Conservation (phyloP, 92 coral and sea anemone genomes). For the Zoanthus gigantus region DNA sequence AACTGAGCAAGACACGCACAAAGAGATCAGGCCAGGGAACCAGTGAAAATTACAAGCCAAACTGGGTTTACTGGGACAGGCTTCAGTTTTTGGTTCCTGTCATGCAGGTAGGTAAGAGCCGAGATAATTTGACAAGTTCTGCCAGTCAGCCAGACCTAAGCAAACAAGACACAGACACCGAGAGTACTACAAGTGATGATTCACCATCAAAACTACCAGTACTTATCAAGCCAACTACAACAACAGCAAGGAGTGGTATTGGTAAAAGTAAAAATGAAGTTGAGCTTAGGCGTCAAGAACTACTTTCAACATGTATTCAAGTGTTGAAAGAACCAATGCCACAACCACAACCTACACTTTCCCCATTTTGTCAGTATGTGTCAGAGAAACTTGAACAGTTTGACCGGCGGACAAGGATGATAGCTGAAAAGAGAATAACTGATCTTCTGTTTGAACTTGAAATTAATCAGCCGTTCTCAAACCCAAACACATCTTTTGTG, state of each 20-base stretch:
- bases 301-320: conserved; percentile 65
- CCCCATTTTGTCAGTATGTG: conserved; percentile 55
- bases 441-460: conserved; percentile 64
- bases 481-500: background rate
- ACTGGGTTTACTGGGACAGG: conserved; percentile 69
- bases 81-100: conserved; percentile 66
- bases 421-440: conserved; percentile 63
- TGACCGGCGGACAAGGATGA: conserved; percentile 62
- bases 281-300: conserved; percentile 36
- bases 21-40: conserved; percentile 60
- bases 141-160: background rate
- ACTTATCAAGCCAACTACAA: background rate
- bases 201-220: background rate
- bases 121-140: conserved; percentile 35
- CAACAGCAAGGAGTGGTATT: background rate
- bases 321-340: conserved; percentile 70
- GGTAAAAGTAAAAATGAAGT: background rate
- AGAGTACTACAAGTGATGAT: background rate
- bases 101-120: conserved; percentile 62
- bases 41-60: conserved; percentile 44
- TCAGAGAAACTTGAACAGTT: conserved; percentile 60
- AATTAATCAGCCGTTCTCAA: conserved; percentile 34
- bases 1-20: conserved; percentile 38
- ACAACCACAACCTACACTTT: conserved; percentile 36
- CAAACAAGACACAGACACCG: background rate